These are phyloP conservation scores for Hassar affinis DNA, from an alignment of 2,113 vertebrate genomes.

Conservation along the genomic window DNA sequence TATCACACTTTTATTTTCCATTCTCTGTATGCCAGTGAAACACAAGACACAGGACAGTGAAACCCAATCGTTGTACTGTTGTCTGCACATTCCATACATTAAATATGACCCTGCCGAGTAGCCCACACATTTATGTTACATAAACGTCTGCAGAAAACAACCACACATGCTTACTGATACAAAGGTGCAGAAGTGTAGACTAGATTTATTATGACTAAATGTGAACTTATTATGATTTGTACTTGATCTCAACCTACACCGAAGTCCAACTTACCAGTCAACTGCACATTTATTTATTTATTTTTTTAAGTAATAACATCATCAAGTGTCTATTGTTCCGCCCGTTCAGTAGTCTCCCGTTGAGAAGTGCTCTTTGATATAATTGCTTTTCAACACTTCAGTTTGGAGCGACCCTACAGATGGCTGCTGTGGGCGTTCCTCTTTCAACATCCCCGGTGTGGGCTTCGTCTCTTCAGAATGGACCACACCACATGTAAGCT, in stretches of 20 bases:
- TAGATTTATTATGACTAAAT: background rate
- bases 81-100: background rate
- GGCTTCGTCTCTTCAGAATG: background rate
- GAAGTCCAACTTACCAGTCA: background rate
- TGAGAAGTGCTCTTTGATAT: background rate
- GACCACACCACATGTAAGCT: conserved; percentile 9
- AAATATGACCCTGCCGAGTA: background rate
- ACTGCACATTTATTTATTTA: background rate
- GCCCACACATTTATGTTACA: background rate
- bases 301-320: background rate
- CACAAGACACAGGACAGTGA: too few relatives aligned
- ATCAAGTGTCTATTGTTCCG: background rate
- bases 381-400: background rate
- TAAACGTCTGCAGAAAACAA: background rate
- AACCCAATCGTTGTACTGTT: too few relatives aligned
- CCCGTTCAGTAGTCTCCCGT: background rate
- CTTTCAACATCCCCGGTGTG: background rate
- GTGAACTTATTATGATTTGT: background rate
- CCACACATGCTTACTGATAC: background rate
- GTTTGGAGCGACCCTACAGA: background rate
- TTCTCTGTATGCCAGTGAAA: too few relatives aligned
- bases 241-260: background rate
- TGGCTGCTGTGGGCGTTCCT: conserved; percentile 3
- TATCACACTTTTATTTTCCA: too few relatives aligned
- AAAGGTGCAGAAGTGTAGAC: background rate